phyloP scores from a whole-genome alignment of 1,140 invertebrate genomes.

The Lepidotrigona ventralis region DNA sequence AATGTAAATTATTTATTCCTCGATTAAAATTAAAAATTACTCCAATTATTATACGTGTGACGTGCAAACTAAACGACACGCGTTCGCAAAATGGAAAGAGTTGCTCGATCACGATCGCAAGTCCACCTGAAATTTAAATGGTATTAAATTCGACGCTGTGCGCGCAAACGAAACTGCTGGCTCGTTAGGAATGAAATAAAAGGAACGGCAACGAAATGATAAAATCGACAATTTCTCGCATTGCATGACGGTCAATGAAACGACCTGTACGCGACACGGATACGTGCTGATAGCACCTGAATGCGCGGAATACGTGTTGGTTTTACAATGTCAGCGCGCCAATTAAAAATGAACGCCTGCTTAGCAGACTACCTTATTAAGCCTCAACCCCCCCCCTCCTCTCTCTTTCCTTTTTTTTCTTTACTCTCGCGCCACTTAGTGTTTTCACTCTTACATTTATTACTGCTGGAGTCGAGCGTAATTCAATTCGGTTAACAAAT shows the following conservation, averaged over 20 bases:
- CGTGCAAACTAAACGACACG: no score
- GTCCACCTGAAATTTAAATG: no score
- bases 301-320: constrained; percentile 45
- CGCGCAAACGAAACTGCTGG: no score
- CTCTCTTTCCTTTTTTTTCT: neutral
- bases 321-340: constrained; percentile 64
- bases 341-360: constrained; percentile 68
- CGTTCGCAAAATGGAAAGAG: no score
- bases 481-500: constrained; percentile 23
- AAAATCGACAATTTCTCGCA: neutral
- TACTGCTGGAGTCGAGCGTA: neutral
- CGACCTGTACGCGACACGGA: constrained; percentile 20
- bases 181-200: neutral
- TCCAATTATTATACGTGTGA: no score
- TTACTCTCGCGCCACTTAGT: neutral
- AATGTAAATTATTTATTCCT: no score
- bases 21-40: no score
- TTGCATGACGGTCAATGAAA: neutral
- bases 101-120: no score
- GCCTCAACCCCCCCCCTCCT: neutral
- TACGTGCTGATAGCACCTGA: constrained; percentile 54
- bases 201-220: neutral
- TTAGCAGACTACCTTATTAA: constrained; percentile 59
- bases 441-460: constrained; percentile 34
- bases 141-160: no score